These are phyloP conservation scores for Drosophila aff. DNA, from an alignment of 1,140 invertebrate genomes.

Conservation along the genomic window DNA sequence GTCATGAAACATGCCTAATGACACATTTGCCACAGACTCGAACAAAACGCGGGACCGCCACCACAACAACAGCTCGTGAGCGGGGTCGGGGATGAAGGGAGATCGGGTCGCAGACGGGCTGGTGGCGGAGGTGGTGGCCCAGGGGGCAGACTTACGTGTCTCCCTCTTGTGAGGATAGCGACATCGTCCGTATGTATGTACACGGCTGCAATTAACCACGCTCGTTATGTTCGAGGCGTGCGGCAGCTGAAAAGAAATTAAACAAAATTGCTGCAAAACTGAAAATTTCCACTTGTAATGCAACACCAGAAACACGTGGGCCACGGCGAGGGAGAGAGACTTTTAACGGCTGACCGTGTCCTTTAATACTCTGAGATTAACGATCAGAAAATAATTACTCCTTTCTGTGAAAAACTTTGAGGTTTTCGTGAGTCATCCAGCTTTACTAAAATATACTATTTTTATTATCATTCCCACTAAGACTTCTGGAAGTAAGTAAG, in stretches of 20 bases:
- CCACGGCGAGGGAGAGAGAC: conserved; percentile 1
- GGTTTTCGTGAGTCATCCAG: background rate
- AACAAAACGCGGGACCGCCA: conserved; percentile 65
- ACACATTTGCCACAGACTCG: conserved; percentile 81
- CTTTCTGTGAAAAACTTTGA: background rate
- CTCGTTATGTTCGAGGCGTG: conserved; percentile 76
- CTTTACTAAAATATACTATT: background rate
- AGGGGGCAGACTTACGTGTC: conserved; percentile 26
- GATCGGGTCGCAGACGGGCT: background rate
- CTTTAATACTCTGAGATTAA: conserved; percentile 7
- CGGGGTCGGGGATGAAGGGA: background rate
- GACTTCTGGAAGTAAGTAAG: too few relatives aligned
- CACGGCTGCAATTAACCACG: conserved; percentile 72
- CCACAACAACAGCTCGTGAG: conserved; percentile 12
- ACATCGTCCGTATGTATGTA: conserved; percentile 44
- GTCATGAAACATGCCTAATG: conserved; percentile 83
- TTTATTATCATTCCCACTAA: background rate
- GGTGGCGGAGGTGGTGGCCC: conserved; percentile 18
- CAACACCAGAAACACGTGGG: conserved; percentile 56
- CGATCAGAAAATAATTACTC: background rate
- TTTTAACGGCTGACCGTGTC: background rate
- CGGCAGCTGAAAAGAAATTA: conserved; percentile 69
- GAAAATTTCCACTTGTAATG: conserved; percentile 75
- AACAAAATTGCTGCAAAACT: conserved; percentile 76
- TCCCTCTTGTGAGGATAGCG: conserved; percentile 50